A percentile compares a stretch with the other conserved stretches of the same genome.
phyloP scores from a whole-genome alignment of 2,113 vertebrate species.

The Brachionichthys hirsutus region DNA sequence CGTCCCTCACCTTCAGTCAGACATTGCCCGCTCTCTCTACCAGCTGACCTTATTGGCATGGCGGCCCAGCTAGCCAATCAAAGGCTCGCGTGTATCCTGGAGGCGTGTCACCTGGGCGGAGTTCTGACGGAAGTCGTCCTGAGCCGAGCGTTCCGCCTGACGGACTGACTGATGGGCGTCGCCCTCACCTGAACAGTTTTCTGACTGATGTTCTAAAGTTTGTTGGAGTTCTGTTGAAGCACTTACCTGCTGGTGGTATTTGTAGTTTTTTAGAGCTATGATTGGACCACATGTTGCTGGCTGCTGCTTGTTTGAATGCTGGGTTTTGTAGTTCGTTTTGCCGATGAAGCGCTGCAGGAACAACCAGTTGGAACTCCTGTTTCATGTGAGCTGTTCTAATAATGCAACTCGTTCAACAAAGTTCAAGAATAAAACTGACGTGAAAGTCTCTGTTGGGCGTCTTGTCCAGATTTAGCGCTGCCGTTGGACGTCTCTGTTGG shows the following conservation, averaged over 20 bases:
- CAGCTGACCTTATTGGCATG: conserved; percentile 72
- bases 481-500: too few relatives aligned
- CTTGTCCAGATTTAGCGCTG: too few relatives aligned
- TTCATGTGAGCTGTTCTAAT: too few relatives aligned
- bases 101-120: conserved; percentile 75
- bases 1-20: background rate
- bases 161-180: conserved; percentile 17
- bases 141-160: conserved; percentile 66
- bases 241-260: background rate
- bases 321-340: conserved; percentile 7
- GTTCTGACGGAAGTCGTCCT: conserved; percentile 65
- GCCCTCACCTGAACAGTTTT: too few relatives aligned
- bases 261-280: background rate
- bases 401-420: too few relatives aligned
- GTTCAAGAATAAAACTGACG: too few relatives aligned
- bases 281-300: background rate
- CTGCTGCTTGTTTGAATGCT: background rate
- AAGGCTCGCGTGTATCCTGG: conserved; percentile 75
- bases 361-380: too few relatives aligned
- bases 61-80: conserved; percentile 70
- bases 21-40: fast-evolving
- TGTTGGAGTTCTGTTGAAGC: too few relatives aligned
- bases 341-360: too few relatives aligned
- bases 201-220: too few relatives aligned
- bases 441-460: too few relatives aligned